These are phyloP conservation scores for Equus quagga DNA, from an alignment of 2,113 vertebrate species.

Conservation along the genomic window DNA sequence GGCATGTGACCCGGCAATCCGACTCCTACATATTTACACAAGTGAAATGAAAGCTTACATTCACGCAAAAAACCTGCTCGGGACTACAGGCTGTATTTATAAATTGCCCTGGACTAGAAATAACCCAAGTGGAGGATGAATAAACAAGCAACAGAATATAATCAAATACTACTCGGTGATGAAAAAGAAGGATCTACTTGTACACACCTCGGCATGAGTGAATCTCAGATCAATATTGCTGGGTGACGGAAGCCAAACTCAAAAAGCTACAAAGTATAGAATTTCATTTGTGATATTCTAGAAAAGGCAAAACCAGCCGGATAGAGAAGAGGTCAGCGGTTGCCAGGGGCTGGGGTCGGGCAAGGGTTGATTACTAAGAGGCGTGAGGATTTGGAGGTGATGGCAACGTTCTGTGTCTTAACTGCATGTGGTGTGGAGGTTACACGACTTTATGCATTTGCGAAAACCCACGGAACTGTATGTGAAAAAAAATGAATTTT, in stretches of 20 bases:
- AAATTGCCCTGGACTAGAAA: neutral
- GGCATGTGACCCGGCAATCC: neutral
- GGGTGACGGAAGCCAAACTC: neutral
- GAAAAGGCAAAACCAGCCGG: neutral
- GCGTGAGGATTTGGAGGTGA: neutral
- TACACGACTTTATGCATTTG: neutral
- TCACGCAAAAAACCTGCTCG: neutral
- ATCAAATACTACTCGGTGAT: neutral
- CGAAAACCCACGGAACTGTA: neutral
- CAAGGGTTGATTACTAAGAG: neutral
- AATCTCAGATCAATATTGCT: neutral
- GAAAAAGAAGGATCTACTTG: neutral
- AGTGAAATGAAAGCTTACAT: neutral
- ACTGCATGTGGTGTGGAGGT: too few species aligned
- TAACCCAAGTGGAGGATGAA: neutral
- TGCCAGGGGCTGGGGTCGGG: neutral
- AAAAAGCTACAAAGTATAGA: too few species aligned
- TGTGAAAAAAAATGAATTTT: neutral
- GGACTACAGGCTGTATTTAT: neutral
- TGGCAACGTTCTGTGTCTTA: neutral
- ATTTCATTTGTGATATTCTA: neutral
- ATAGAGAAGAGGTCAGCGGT: neutral
- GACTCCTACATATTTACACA: neutral
- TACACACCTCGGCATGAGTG: rapidly evolving
- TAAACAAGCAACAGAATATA: neutral